These are phyloP conservation scores for Piezodorus guildinii DNA, from an alignment of 1,140 invertebrate genomes.

Conservation along the genomic window DNA sequence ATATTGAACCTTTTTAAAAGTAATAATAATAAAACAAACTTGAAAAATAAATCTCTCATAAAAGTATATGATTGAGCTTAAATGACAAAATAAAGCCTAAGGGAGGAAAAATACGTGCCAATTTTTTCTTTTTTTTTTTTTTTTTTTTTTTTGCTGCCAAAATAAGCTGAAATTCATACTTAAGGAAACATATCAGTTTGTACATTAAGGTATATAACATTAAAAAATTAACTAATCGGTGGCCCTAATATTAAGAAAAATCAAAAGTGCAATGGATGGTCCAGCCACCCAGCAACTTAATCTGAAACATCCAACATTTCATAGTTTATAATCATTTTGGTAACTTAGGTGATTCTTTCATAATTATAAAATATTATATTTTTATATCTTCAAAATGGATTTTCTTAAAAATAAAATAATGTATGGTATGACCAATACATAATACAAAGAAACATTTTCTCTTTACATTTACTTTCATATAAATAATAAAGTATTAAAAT, in stretches of 20 bases:
- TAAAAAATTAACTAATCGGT: conserved; percentile 4
- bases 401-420: conserved; percentile 10
- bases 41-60: neutral
- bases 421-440: neutral
- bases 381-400: neutral
- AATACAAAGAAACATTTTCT: neutral
- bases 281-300: conserved; percentile 12
- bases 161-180: no score
- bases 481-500: conserved; percentile 1
- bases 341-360: conserved; percentile 5
- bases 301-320: neutral
- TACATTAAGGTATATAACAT: conserved; percentile 5
- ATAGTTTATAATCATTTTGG: conserved; percentile 6
- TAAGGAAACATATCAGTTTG: neutral
- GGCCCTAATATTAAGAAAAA: conserved; percentile 2
- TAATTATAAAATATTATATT: conserved; percentile 9
- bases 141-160: no score
- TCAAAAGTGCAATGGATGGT: conserved; percentile 10
- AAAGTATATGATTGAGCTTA: neutral
- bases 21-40: no score
- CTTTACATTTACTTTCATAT: neutral
- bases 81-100: neutral
- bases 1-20: no score
- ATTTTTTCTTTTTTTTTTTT: no score
- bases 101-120: no score